These are phyloP conservation scores for Suricata suricatta DNA, from an alignment of 2,113 vertebrate species.

Conservation along the genomic window DNA sequence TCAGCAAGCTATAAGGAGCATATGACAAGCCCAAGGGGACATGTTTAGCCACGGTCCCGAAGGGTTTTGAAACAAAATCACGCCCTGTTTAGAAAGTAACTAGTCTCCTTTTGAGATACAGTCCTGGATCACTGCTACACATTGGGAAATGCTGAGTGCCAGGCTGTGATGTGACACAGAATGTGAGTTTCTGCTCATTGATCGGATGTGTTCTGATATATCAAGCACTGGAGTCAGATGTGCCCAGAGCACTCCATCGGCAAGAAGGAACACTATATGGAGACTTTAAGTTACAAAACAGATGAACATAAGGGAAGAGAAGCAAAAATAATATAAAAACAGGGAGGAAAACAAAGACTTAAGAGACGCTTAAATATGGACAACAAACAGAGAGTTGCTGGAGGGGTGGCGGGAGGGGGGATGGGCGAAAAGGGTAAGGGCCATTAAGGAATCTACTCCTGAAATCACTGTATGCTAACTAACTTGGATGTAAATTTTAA, in stretches of 20 bases:
- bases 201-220: not conserved
- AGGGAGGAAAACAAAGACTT: too few species aligned
- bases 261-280: not conserved
- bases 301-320: too few species aligned
- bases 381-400: too few species aligned
- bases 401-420: too few species aligned
- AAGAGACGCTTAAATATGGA: too few species aligned
- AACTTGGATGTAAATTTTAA: too few species aligned
- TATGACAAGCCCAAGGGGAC: not conserved
- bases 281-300: too few species aligned
- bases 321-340: too few species aligned
- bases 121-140: not conserved
- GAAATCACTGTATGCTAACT: too few species aligned
- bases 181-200: not conserved
- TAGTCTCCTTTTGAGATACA: not conserved
- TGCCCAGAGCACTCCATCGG: not conserved
- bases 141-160: not conserved
- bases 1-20: not conserved
- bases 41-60: not conserved
- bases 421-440: too few species aligned
- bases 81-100: not conserved
- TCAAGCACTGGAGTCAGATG: not conserved
- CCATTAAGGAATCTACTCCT: too few species aligned
- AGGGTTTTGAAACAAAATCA: not conserved
- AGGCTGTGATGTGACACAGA: not conserved